These are phyloP conservation scores for Scalopus aquaticus DNA, from an alignment of 2,113 vertebrate genomes.

Conservation along the genomic window DNA sequence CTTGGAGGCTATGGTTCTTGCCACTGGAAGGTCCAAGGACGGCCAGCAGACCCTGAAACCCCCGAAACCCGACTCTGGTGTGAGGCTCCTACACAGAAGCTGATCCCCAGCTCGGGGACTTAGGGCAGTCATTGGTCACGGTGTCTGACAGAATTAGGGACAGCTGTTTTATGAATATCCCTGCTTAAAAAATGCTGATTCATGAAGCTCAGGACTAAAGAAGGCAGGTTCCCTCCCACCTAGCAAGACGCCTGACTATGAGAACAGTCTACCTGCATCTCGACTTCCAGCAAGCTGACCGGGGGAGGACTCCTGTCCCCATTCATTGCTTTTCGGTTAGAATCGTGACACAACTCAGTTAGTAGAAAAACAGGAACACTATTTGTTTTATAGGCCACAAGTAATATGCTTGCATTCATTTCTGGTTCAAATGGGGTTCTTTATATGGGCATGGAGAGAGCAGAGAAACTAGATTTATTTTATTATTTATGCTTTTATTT, in stretches of 20 bases:
- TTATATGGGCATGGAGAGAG: slow-evolving; percentile 51
- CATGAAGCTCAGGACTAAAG: neutral
- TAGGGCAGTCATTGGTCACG: no score
- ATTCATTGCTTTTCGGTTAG: neutral
- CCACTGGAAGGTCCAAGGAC: neutral
- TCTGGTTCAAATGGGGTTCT: slow-evolving; percentile 11
- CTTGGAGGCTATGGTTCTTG: neutral
- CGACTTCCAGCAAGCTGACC: neutral
- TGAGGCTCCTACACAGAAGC: neutral
- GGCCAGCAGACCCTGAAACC: neutral
- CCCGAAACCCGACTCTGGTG: no score
- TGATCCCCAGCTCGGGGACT: neutral
- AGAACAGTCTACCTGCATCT: neutral
- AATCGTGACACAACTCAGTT: neutral
- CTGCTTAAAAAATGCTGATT: no score
- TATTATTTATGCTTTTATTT: slow-evolving; percentile 69
- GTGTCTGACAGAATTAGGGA: no score
- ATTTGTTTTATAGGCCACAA: neutral
- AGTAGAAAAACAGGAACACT: slow-evolving; percentile 1
- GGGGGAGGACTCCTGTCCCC: neutral
- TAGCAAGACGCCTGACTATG: neutral
- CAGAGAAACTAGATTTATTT: slow-evolving; percentile 44
- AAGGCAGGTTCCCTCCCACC: neutral
- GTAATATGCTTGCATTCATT: neutral
- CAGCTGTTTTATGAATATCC: no score